Evolutionary conservation across 2,888 invertebrate species (phyloP), one percentile per base, ranked within the genome.

Genomic region (Blera fallax): DNA sequence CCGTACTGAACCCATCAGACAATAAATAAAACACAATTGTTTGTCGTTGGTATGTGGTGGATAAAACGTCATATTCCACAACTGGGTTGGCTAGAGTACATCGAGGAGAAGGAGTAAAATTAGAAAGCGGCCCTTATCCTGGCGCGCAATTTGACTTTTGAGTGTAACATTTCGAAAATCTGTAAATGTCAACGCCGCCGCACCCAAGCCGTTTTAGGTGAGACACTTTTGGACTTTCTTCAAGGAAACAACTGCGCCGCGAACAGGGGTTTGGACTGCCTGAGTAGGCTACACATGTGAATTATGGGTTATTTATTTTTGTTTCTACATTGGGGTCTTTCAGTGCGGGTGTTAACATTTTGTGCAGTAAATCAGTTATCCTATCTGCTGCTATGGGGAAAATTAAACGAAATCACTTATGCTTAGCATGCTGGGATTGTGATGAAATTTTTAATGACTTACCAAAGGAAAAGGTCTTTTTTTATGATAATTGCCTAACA

Each of bases 11-110:
- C 24, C 52, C 76, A 60, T 76, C 60, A 80, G 65, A 58, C 54
- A 70, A 85, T 85, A 85, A 85, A 85, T 85, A 60, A 85, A 60
- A 60, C 48, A 64, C 62, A 76, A 85, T 85, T 80, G 85, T 77
- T 81, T 81, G n/a, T 62, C 56, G 45, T 37, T 65, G 70, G 29
- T 62, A 40, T 62, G 58, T 43, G 32, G 56, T 40, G 32, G 27
- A 40, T 50, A 24, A 32, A 21, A 14, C 14, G 56, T 69, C 37
- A 40, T 45, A 72, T 21, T 45, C 18, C 11, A n/a, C n/a, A 18
- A 32, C n/a, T 2, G 27, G 11, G 14, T 14, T 24, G 48, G 27
- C 32, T 16, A 16, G 40, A 1, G 2, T 3, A 50, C 24, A 64
- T 18, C 2, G 21, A n/a, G 16, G 58, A 16, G 50, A 69, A 27